phyloP scores from a whole-genome alignment of 2,888 invertebrate species.

The Spialia ferax region DNA sequence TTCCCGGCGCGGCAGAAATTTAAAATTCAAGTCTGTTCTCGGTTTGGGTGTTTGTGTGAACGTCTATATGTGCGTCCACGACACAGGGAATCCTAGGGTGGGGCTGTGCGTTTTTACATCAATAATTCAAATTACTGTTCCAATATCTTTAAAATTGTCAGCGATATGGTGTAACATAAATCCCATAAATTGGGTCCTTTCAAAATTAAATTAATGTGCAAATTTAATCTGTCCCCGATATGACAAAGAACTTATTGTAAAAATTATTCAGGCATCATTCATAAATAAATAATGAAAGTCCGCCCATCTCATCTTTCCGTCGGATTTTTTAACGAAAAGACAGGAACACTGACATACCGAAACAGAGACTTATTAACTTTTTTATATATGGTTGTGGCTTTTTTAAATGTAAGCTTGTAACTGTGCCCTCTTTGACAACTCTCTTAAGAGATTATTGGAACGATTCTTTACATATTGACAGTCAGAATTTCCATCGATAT shows the following conservation, averaged over 20 bases:
- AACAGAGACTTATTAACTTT: slow-evolving; percentile 3
- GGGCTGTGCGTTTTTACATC: too few relatives aligned
- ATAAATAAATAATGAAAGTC: slow-evolving; percentile 7
- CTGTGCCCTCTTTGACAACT: not conserved
- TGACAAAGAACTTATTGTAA: not conserved
- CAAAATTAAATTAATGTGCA: not conserved
- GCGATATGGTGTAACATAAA: not conserved
- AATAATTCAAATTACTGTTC: not conserved
- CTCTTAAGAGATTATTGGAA: too few relatives aligned
- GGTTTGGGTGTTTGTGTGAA: too few relatives aligned
- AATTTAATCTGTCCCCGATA: not conserved
- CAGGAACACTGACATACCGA: not conserved
- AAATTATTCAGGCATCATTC: not conserved
- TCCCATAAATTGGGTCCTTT: not conserved
- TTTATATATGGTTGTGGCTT: not conserved
- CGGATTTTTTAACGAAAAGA: slow-evolving; percentile 3
- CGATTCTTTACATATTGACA: too few relatives aligned
- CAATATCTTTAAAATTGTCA: not conserved
- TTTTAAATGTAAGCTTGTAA: not conserved
- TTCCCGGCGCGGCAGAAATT: too few relatives aligned
- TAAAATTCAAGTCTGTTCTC: too few relatives aligned
- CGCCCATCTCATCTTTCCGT: slow-evolving; percentile 7
- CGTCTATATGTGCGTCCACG: too few relatives aligned
- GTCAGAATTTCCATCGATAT: too few relatives aligned
- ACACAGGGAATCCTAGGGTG: too few relatives aligned